Percentiles rank a stretch among this genome's conserved stretches.
phyloP scores from a whole-genome alignment of 2,888 invertebrate genomes.

The Zelleria hepariella region DNA sequence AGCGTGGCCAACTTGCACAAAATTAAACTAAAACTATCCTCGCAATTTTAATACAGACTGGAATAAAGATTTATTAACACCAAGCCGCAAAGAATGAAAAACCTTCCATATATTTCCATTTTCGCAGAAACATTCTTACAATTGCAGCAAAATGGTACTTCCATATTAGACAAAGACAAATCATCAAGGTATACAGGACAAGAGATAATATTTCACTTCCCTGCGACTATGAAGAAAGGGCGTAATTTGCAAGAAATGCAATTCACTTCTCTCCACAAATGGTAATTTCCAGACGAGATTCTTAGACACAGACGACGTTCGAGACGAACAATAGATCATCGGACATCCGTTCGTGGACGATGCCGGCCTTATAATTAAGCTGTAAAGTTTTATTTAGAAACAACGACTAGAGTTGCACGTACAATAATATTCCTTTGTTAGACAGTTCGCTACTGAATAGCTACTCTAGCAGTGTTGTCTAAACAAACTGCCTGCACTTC shows the following conservation, averaged over 20 bases:
- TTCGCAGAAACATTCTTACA: no score
- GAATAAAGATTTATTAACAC: no score
- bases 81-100: no score
- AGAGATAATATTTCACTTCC: no score
- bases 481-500: background rate
- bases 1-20: constrained; percentile 49
- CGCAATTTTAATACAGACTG: constrained; percentile 34
- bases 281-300: constrained; percentile 34
- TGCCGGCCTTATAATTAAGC: constrained; percentile 45
- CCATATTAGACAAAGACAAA: no score
- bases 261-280: constrained; percentile 12
- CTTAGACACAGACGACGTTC: constrained; percentile 35
- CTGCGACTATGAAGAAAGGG: background rate
- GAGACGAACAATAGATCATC: constrained; percentile 58
- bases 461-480: background rate
- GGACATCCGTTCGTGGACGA: constrained; percentile 47
- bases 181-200: no score
- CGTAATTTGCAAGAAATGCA: background rate
- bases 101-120: no score
- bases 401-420: background rate
- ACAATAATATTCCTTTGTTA: background rate
- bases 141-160: no score
- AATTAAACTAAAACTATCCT: constrained; percentile 38
- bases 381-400: constrained; percentile 8
- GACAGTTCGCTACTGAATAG: background rate